Base-by-base conservation (phyloP, 2,113 vertebrate genomes). In the Pandion haliaetus region DNA sequence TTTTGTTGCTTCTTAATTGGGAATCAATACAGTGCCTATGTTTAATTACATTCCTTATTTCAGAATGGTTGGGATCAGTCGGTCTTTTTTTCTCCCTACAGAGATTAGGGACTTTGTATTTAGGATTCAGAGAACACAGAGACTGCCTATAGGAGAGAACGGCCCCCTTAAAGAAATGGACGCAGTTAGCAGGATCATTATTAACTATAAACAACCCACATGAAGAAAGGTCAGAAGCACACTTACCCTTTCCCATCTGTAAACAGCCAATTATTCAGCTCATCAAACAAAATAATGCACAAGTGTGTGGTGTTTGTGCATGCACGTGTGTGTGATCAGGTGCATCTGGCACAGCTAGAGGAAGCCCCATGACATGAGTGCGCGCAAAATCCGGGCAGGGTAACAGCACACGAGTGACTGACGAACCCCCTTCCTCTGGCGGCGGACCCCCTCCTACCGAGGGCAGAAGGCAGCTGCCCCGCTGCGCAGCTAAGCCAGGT, bases 361-460 rank as follows among this genome's bases (percentile, higher is more conserved):
- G 38, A 28, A 38, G 29, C 26, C 45, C 50, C 9, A 0, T 2
- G 66, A 54, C 31, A 24, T 0, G 1, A 21, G 17, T 3, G 7
- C 6, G 32, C 17, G 38, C 58, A 8, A 24, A 32, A 11, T 5
- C 18, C 1, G 2, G 18, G 8, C 5, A 28, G 52, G 4, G 42
- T 12, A 20, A n/a, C 44, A 0, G 17, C 3, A 1, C 34, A 9
- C 3, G 1, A 59, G 58, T 3, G 18, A 7, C 12, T 5, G 21
- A 11, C 2, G 2, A 62, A 13, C 5, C 7, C n/a, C 26, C 5
- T 12, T 20, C 28, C 42, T 13, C 24, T 1, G 0, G 58, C 14
- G 0, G 36, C 61, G 55, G 32, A 28, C 4, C 38, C 38, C 47
- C 10, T 6, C 10, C 29, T 52, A 6, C 40, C 32, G 9, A 31